phyloP scores from a whole-genome alignment of 1,140 invertebrate genomes.

The Neodiprion fabricii region DNA sequence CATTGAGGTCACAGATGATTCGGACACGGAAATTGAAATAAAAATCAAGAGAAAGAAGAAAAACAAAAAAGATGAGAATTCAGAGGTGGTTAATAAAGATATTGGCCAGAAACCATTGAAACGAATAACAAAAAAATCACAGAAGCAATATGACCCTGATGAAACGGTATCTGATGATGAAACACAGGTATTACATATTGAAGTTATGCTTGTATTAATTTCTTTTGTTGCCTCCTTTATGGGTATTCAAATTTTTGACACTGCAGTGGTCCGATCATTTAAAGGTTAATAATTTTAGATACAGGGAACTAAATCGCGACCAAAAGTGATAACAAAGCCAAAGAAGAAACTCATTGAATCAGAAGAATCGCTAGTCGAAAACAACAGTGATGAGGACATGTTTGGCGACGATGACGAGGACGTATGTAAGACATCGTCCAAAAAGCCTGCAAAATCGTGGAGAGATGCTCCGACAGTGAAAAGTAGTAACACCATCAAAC shows the following conservation, averaged over 20 bases:
- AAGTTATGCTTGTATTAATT: too few relatives aligned
- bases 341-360: constrained; percentile 19
- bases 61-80: constrained; percentile 11
- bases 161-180: not conserved
- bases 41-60: constrained; percentile 50
- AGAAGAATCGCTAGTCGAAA: not conserved
- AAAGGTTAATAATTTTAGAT: constrained; percentile 11
- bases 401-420: constrained; percentile 37
- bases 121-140: not conserved
- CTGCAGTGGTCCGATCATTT: not conserved
- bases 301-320: constrained; percentile 39
- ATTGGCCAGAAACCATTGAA: not conserved
- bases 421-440: not conserved
- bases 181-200: not conserved
- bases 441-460: constrained; percentile 12
- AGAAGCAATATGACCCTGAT: not conserved
- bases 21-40: constrained; percentile 54
- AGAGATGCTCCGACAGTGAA: not conserved
- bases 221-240: too few relatives aligned
- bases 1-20: constrained; percentile 34
- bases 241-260: too few relatives aligned
- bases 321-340: constrained; percentile 18
- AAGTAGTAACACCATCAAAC: not conserved
- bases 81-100: constrained; percentile 18
- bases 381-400: constrained; percentile 46